Evolutionary conservation across 2,797 vertebrate genomes (phyloP).

Genomic region (Anabas testudineus): DNA sequence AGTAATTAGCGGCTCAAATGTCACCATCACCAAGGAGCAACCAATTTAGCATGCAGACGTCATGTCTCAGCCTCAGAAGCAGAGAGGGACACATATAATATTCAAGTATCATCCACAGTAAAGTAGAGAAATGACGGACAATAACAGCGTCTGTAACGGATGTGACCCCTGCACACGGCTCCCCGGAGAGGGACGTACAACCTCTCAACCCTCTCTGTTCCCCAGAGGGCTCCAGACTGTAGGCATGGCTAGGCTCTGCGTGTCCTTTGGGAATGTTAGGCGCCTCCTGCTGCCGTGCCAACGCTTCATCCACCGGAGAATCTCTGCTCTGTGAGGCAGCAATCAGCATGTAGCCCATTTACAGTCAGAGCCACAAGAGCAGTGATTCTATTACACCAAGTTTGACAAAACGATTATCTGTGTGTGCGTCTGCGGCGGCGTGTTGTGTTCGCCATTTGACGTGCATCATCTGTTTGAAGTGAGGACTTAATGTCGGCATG

Average conservation of each 20-base stretch:
- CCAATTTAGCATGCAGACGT: constrained; percentile 67
- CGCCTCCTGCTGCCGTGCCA: constrained; percentile 63
- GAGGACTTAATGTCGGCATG: constrained; percentile 43
- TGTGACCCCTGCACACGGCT: constrained; percentile 44
- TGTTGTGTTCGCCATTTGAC: constrained; percentile 39
- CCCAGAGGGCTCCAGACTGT: constrained; percentile 59
- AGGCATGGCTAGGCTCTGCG: constrained; percentile 54
- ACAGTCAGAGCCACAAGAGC: constrained; percentile 39
- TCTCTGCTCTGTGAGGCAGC: constrained; percentile 44
- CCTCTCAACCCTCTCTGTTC: constrained; percentile 39
- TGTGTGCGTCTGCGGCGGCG: constrained; percentile 17
- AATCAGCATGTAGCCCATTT: constrained; percentile 53
- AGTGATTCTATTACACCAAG: constrained; percentile 44
- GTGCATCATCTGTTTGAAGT: constrained; percentile 41
- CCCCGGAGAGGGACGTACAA: constrained; percentile 48
- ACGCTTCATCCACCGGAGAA: constrained; percentile 48
- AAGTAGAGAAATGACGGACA: constrained; percentile 21
- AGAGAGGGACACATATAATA: constrained; percentile 10
- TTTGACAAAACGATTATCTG: constrained; percentile 45
- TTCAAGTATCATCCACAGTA: constrained; percentile 21
- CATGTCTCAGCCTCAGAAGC: constrained; percentile 37
- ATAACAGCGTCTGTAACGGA: constrained; percentile 58
- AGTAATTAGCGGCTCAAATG: constrained; percentile 80
- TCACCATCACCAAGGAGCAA: constrained; percentile 63
- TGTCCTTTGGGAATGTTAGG: constrained; percentile 46